phyloP scores from a whole-genome alignment of 2,888 invertebrate genomes.

The Cyclophora albipunctata region DNA sequence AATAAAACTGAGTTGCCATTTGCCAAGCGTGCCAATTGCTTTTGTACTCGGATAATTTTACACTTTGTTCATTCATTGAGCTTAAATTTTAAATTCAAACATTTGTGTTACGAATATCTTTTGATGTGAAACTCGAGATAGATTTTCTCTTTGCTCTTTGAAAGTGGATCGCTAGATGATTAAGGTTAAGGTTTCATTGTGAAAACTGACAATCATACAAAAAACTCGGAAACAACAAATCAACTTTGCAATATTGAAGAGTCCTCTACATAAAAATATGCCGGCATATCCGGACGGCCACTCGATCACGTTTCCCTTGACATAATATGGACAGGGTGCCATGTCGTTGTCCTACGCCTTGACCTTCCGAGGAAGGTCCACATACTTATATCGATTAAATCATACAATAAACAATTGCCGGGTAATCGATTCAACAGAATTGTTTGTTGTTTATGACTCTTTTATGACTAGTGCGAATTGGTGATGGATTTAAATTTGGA shows the following conservation, averaged over 20 bases:
- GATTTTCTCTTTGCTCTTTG: too few species aligned
- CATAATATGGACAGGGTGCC: conserved; percentile 34
- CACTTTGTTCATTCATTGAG: conserved; percentile 2
- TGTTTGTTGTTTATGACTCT: neutral
- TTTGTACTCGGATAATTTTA: conserved; percentile 10
- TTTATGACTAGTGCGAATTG: too few species aligned
- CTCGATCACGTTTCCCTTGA: conserved; percentile 56
- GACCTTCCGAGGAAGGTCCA: conserved; percentile 38
- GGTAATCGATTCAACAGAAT: conserved; percentile 1
- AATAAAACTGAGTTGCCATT: conserved; percentile 42
- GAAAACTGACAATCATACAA: too few species aligned
- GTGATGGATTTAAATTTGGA: too few species aligned
- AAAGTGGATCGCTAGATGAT: too few species aligned
- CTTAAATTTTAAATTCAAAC: neutral
- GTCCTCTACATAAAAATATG: conserved; percentile 21
- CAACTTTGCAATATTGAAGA: conserved; percentile 19
- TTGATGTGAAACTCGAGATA: neutral
- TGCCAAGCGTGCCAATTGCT: conserved; percentile 25
- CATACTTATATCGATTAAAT: neutral
- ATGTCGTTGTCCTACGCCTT: conserved; percentile 45
- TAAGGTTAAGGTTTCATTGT: too few species aligned
- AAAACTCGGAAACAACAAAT: too few species aligned
- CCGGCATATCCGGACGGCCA: conserved; percentile 22
- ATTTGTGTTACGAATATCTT: neutral
- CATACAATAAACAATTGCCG: conserved; percentile 8